These are phyloP conservation scores for Xanthia togata DNA, from an alignment of 2,888 invertebrate genomes.

Conservation along the genomic window DNA sequence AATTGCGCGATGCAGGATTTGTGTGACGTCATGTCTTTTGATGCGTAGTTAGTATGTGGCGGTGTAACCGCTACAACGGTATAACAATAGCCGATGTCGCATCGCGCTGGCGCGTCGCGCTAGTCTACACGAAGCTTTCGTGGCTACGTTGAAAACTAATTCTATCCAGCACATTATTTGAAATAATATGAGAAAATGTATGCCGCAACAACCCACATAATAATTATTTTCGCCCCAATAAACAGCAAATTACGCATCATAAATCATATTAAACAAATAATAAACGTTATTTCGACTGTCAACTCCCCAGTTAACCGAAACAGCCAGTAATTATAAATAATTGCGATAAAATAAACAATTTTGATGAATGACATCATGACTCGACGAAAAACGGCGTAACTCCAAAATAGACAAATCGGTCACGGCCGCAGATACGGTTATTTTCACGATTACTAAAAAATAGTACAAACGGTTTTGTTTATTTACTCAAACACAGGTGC, in stretches of 20 bases:
- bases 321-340: conserved; percentile 60
- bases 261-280: conserved; percentile 53
- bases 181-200: conserved; percentile 12
- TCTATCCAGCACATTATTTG: conserved; percentile 10
- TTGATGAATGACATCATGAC: conserved; percentile 43
- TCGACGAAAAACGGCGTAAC: conserved; percentile 33
- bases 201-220: not conserved
- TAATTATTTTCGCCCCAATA: conserved; percentile 28
- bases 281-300: conserved; percentile 42
- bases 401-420: conserved; percentile 55
- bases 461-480: conserved; percentile 40
- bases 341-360: conserved; percentile 58
- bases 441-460: conserved; percentile 42
- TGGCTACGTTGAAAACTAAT: not conserved
- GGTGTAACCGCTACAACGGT: too few species aligned
- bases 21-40: too few species aligned
- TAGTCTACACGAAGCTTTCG: too few species aligned
- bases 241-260: conserved; percentile 32
- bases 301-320: conserved; percentile 48
- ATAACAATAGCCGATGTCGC: too few species aligned
- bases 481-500: conserved; percentile 52
- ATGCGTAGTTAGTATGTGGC: too few species aligned
- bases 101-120: too few species aligned
- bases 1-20: too few species aligned
- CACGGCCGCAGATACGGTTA: conserved; percentile 54